These are phyloP conservation scores for Oscheius sp. DNA, from an alignment of 2,888 invertebrate species.

Conservation along the genomic window DNA sequence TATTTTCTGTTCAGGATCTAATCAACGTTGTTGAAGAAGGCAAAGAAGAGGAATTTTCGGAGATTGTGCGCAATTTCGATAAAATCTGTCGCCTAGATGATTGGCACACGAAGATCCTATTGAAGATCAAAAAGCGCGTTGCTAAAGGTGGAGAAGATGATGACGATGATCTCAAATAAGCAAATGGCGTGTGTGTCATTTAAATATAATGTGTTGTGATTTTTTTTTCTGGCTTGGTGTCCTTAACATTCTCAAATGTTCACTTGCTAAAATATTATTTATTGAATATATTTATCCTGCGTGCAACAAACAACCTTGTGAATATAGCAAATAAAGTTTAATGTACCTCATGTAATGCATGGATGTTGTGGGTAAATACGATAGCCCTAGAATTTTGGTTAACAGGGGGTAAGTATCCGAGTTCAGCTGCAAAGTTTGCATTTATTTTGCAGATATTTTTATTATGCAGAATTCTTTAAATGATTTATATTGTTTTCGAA, in stretches of 20 bases:
- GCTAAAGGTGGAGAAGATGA: slow-evolving; percentile 47
- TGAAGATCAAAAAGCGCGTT: slow-evolving; percentile 63
- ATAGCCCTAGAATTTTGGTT: neutral
- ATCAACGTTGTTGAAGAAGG: slow-evolving; percentile 81
- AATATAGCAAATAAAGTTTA: too few species aligned
- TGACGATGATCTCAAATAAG: slow-evolving; percentile 38
- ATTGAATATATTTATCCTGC: neutral
- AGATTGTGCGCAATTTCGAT: slow-evolving; percentile 93
- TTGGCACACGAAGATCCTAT: slow-evolving; percentile 68
- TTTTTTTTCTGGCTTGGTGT: neutral
- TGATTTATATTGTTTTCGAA: too few species aligned
- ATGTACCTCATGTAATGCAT: too few species aligned
- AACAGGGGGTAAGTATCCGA: neutral
- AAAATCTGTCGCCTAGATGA: slow-evolving; percentile 82
- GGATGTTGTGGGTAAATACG: neutral
- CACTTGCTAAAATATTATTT: slow-evolving; percentile 7
- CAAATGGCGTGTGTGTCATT: neutral
- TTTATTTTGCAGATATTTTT: neutral
- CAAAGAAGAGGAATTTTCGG: slow-evolving; percentile 93
- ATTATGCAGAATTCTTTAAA: neutral
- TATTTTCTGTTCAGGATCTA: slow-evolving; percentile 43
- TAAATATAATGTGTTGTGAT: neutral
- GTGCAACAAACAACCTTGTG: neutral
- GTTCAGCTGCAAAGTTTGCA: neutral
- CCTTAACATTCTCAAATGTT: slow-evolving; percentile 2